phyloP scores from a whole-genome alignment of 2,888 invertebrate genomes.

The Metellina segmentata region DNA sequence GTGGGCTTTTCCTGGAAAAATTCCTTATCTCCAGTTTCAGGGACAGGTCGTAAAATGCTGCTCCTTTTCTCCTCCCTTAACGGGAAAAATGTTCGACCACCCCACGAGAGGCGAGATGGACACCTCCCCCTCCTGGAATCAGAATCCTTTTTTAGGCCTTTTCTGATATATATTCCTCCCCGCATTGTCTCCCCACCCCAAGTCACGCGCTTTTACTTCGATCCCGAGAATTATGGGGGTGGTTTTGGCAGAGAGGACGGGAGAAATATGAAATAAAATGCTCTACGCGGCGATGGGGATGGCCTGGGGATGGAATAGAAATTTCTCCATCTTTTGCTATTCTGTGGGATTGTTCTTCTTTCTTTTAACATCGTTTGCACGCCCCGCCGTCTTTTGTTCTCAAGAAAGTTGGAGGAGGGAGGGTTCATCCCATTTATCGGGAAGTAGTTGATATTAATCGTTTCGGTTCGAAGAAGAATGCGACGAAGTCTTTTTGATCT shows the following conservation, averaged over 20 bases:
- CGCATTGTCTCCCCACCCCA: neutral
- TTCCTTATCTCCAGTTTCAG: too few species aligned
- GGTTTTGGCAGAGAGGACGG: neutral
- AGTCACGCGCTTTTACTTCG: neutral
- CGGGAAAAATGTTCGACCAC: too few species aligned
- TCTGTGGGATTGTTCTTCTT: neutral
- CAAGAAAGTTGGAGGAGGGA: neutral
- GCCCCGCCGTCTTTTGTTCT: too few species aligned
- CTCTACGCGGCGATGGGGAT: neutral
- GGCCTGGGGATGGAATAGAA: neutral
- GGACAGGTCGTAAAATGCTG: too few species aligned
- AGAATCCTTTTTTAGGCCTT: neutral
- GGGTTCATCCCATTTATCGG: too few species aligned
- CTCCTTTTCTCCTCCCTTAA: too few species aligned
- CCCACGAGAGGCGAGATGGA: too few species aligned
- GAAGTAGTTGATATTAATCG: too few species aligned
- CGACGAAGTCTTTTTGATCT: too few species aligned
- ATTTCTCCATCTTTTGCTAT: neutral
- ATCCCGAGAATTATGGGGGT: neutral
- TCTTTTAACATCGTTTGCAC: neutral
- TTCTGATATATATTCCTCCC: neutral
- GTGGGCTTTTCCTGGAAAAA: too few species aligned
- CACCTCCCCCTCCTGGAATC: too few species aligned
- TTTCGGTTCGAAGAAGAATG: too few species aligned
- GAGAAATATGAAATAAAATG: neutral